Evolutionary conservation across 1,140 invertebrate genomes (phyloP).

Genomic region (Drosophila tsacasi): DNA sequence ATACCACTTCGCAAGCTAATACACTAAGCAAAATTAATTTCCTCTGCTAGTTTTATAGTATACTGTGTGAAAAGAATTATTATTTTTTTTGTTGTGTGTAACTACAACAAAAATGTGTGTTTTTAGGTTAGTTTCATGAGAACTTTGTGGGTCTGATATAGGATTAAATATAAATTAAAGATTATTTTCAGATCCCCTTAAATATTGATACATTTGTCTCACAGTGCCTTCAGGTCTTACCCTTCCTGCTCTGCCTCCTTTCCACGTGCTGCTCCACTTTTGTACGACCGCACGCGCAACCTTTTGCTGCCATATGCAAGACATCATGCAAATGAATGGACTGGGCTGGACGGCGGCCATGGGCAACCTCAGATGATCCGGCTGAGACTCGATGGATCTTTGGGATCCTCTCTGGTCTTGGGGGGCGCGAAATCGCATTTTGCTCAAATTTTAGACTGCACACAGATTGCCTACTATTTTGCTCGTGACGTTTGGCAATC

Average conservation of each 20-base stretch:
- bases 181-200: not conserved
- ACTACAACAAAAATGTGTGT: no score
- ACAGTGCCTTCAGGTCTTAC: not conserved
- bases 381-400: constrained; percentile 9
- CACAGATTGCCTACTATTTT: not conserved
- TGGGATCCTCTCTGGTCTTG: not conserved
- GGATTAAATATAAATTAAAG: not conserved
- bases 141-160: not conserved
- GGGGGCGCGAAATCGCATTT: constrained; percentile 32
- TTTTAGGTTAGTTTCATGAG: no score
- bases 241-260: constrained; percentile 12
- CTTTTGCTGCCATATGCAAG: constrained; percentile 66
- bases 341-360: constrained; percentile 7
- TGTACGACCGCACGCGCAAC: constrained; percentile 64
- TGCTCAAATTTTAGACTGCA: constrained; percentile 33
- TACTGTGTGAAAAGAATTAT: no score
- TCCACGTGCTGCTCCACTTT: constrained; percentile 46
- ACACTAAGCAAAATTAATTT: not conserved
- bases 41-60: no score
- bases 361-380: constrained; percentile 31
- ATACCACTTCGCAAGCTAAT: not conserved
- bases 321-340: constrained; percentile 59
- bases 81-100: no score
- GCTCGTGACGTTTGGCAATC: not conserved
- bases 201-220: not conserved